Conservation (phyloP, 2,797 vertebrate species). For the Gambelia wislizenii region DNA sequence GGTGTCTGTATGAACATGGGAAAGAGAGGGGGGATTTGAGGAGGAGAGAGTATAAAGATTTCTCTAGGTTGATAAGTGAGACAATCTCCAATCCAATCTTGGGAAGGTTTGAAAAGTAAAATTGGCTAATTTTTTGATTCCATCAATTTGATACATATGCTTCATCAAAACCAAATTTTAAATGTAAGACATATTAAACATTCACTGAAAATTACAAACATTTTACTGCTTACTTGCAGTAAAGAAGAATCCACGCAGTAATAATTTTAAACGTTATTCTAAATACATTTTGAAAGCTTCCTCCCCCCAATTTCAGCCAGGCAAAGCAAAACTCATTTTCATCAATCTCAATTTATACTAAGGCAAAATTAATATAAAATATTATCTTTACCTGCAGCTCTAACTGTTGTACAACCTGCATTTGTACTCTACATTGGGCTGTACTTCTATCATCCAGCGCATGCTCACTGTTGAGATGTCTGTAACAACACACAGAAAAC, state of each 20-base stretch:
- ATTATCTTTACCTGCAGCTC: conserved; percentile 95
- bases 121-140: conserved; percentile 24
- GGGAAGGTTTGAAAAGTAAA: conserved; percentile 60
- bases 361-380: conserved; percentile 80
- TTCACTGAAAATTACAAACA: conserved; percentile 57
- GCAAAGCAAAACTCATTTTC: conserved; percentile 74
- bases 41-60: no score
- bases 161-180: neutral
- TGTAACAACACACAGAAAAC: conserved; percentile 86
- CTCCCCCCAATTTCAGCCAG: conserved; percentile 60
- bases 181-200: conserved; percentile 44
- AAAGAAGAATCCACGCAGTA: conserved; percentile 67
- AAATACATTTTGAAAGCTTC: conserved; percentile 64
- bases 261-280: conserved; percentile 67
- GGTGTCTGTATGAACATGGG: neutral
- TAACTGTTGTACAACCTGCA: conserved; percentile 99
- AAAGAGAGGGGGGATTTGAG: no score
- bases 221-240: conserved; percentile 58
- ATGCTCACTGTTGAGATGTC: conserved; percentile 99
- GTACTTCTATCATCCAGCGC: conserved; percentile 99
- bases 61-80: conserved; percentile 57
- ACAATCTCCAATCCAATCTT: conserved; percentile 62
- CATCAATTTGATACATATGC: conserved; percentile 38
- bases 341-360: conserved; percentile 71
- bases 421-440: conserved; percentile 99